Conservation (phyloP, 2,888 invertebrate genomes). For the Cybosia mesomella region DNA sequence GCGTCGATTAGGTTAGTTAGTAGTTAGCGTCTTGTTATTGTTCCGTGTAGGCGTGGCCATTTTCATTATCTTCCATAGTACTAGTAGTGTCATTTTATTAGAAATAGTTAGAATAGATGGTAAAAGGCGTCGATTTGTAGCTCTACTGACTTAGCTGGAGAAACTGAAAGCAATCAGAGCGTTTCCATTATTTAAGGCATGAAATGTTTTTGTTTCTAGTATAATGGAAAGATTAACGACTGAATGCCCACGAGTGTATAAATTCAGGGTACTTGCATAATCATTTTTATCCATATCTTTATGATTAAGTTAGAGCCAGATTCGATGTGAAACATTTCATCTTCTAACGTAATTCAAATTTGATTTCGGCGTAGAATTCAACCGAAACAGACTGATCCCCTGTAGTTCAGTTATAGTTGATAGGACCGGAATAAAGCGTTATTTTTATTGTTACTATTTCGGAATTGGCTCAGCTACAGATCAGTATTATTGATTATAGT, state of each 20-base stretch:
- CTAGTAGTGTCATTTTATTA: conserved; percentile 75
- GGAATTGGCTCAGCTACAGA: background rate
- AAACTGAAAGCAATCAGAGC: conserved; percentile 15
- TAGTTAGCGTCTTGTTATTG: conserved; percentile 67
- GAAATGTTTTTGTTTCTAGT: background rate
- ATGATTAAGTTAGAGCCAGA: background rate
- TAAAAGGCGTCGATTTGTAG: conserved; percentile 52
- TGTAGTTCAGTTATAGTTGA: too few relatives aligned
- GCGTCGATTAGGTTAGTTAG: conserved; percentile 46
- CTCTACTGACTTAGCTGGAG: conserved; percentile 34
- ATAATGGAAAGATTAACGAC: background rate
- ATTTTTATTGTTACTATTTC: background rate
- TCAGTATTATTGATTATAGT: background rate
- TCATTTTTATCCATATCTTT: background rate
- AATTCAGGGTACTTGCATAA: background rate
- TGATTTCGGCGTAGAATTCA: too few relatives aligned
- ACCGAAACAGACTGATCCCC: too few relatives aligned
- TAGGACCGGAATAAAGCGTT: background rate
- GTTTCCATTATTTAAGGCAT: background rate
- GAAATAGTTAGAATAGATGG: conserved; percentile 64
- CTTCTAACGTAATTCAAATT: too few relatives aligned
- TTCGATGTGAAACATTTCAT: background rate
- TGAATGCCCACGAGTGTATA: background rate
- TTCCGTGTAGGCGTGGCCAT: conserved; percentile 80
- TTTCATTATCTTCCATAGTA: conserved; percentile 78